Evolutionary conservation across 2,113 vertebrate genomes (phyloP).

Genomic region (Clupea harengus): DNA sequence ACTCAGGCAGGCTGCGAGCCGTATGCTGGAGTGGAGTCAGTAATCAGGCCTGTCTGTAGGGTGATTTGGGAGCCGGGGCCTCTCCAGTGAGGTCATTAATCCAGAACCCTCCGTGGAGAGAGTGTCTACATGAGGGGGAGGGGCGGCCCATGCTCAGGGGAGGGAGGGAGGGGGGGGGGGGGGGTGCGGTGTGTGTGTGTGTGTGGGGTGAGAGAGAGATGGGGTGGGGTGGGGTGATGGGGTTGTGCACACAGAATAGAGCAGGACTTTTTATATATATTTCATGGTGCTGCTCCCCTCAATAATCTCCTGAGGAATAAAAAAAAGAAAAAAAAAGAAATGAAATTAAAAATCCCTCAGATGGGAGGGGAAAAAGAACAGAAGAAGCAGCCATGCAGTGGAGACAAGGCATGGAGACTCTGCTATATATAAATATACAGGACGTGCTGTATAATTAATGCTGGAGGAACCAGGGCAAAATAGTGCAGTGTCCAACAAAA

Average conservation of each 20-base stretch:
- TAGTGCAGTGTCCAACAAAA: conserved; percentile 11
- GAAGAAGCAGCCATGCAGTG: conserved; percentile 6
- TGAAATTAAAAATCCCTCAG: conserved; percentile 41
- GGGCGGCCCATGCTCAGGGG: not conserved
- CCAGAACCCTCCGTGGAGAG: conserved; percentile 57
- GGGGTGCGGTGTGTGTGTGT: not conserved
- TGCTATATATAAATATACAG: conserved; percentile 17
- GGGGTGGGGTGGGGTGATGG: conserved; percentile 39
- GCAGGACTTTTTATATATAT: conserved; percentile 37
- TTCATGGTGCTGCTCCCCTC: conserved; percentile 49
- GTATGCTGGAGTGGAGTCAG: conserved; percentile 14
- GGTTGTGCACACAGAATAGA: conserved; percentile 36
- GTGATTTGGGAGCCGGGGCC: conserved; percentile 51
- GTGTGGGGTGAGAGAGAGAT: not conserved
- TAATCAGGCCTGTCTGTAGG: conserved; percentile 34
- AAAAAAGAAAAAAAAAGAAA: conserved; percentile 34
- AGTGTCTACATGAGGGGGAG: conserved; percentile 29
- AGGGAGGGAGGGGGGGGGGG: not conserved
- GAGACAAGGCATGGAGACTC: not conserved
- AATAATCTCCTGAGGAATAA: conserved; percentile 65
- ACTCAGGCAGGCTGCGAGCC: not conserved
- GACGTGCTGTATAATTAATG: conserved; percentile 8
- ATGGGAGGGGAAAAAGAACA: conserved; percentile 31
- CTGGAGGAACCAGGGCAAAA: not conserved
- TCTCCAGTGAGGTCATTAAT: conserved; percentile 68